Evolutionary conservation across 2,113 vertebrate genomes (phyloP), one percentile per base, ranked within the genome.

Genomic region (Athene cunicularia): DNA sequence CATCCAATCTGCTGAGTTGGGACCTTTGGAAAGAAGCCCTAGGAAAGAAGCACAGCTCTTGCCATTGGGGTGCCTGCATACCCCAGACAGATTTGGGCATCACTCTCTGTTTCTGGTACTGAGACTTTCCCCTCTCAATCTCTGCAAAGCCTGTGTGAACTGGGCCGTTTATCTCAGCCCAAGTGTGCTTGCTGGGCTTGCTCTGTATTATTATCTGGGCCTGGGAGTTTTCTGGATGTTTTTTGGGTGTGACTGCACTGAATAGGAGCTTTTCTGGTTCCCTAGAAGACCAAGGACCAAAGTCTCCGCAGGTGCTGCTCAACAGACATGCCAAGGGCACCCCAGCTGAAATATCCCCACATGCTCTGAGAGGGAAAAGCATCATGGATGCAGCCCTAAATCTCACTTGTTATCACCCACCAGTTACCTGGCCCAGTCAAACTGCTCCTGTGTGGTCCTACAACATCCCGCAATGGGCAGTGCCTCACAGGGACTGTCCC

Each of bases 171-270:
- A 39, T 83, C 75, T 80, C 49, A 33, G 43, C 68, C 70, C 79
- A 32, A 64, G 39, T 0, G 1, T 17, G 52, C 39, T 72, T n/a
- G 37, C 37, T 77, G 80, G 30, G 49, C 75, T 76, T 35, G 33
- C 75, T 73, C 59, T 88, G 14, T 30, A 0, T 50, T 84, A 81
- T 93, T 71, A 63, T 77, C 83, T 74, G 76, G 32, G 28, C 22
- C 56, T 84, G 60, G 89, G 59, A 94, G 43, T 55, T 92, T 77
- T 47, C 83, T 50, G n/a, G 55, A 62, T 68, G 62, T 53, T 93
- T 92, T 72, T 82, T 60, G 63, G 11, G 24, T 5, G 12, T 71
- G 45, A 80, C 18, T 64, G 50, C 41, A 49, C 49, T 3, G 3
- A 80, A 16, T 5, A 50, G 43, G 59, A 86, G 43, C 49, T 70